Conservation (phyloP, 2,888 invertebrate species). For the Smittia sp. region DNA sequence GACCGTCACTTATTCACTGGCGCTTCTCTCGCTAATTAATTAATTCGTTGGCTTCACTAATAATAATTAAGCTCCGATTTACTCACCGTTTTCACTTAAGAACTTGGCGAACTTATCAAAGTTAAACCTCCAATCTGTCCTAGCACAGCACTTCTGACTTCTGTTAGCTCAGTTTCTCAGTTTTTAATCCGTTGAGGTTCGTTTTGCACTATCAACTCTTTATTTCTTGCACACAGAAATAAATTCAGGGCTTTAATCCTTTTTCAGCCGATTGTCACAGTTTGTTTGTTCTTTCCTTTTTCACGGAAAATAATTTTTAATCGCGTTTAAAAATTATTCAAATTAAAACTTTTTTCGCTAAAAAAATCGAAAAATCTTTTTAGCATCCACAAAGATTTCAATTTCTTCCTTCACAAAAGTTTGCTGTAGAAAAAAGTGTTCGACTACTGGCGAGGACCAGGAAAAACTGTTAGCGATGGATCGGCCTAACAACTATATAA, state of each 20-base stretch:
- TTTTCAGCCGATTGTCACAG: slow-evolving; percentile 18
- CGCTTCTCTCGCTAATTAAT: background rate
- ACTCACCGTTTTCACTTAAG: slow-evolving; percentile 19
- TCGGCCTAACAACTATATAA: slow-evolving; percentile 69
- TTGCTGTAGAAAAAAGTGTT: slow-evolving; percentile 16
- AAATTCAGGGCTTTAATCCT: slow-evolving; percentile 23
- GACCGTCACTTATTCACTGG: background rate
- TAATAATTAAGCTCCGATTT: background rate
- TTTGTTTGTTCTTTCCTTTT: background rate
- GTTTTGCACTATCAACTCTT: slow-evolving; percentile 1
- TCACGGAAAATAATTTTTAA: slow-evolving; percentile 24
- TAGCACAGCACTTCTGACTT: background rate
- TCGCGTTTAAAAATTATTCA: slow-evolving; percentile 15
- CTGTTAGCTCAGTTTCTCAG: slow-evolving; percentile 10
- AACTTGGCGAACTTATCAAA: background rate
- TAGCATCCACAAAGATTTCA: background rate
- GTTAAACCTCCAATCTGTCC: background rate
- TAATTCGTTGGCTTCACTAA: background rate
- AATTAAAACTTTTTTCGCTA: slow-evolving; percentile 24
- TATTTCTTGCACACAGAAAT: background rate
- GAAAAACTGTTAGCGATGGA: slow-evolving; percentile 17
- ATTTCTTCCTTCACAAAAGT: background rate
- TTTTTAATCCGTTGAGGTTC: slow-evolving; percentile 9
- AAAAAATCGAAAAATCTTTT: slow-evolving; percentile 25
- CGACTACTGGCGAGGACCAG: slow-evolving; percentile 24